Evolutionary conservation across 2,113 vertebrate genomes (phyloP), one percentile per base, ranked within the genome.

Genomic region (Dicaeum eximium): DNA sequence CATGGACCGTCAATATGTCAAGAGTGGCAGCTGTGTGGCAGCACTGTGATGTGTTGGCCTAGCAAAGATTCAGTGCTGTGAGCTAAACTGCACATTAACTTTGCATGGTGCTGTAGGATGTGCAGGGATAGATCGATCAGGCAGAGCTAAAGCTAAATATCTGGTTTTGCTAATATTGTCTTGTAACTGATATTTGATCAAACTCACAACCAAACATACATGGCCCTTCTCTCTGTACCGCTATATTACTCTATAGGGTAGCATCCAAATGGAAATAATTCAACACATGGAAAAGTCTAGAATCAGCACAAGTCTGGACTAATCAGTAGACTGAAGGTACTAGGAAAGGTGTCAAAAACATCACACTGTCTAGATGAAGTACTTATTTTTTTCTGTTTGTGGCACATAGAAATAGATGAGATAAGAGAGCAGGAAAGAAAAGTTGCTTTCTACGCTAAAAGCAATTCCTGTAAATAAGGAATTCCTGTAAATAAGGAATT

Each of bases 81-180:
- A 80, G 37, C 24, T 91, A 83, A 94, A 85, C 71, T 58, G 44
- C 42, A 69, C 56, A 87, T 71, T 73, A 81, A 67, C 48, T 56
- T 95, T 80, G 38, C 28, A 7, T 31, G 2, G 2, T 44, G 60
- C 37, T 42, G 13, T 22, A 67, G 30, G 18, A 25, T 72, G 30
- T 75, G 48, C 3, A 3, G 37, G 87, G 42, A 35, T 50, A 3
- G 14, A 44, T 80, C 80, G 80, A 22, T 33, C 57, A 77, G 21
- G 9, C 9, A 85, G 47, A 73, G 11, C 20, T 58, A 72, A 73
- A 86, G 35, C 7, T 56, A 65, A 81, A 38, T 10, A 20, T 42
- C 5, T 51, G 6, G 22, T 78, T 95, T 95, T 92, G 22, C 5
- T 38, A 11, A 10, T 69, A 20, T 16, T 44, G 1, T 60, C 89